Conservation (phyloP, 2,888 invertebrate genomes). For the Noctua janthina region DNA sequence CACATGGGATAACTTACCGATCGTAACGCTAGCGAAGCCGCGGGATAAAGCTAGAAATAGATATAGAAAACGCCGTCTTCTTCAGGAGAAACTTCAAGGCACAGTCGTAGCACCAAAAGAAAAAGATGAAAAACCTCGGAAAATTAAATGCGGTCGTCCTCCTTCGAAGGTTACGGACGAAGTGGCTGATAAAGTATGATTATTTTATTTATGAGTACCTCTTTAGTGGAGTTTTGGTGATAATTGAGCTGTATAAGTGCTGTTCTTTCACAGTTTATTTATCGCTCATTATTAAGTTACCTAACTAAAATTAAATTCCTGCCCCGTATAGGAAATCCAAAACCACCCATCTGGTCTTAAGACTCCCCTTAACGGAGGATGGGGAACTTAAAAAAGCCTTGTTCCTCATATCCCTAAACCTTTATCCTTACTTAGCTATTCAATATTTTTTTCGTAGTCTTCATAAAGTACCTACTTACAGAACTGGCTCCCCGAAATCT, state of each 20-base stretch:
- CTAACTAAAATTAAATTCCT: not conserved
- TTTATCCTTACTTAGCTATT: not conserved
- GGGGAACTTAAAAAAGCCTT: not conserved
- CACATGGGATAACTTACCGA: not conserved
- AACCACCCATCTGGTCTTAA: not conserved
- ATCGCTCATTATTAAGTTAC: not conserved
- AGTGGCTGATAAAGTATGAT: conserved; percentile 13
- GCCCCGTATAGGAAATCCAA: not conserved
- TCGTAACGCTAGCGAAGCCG: not conserved
- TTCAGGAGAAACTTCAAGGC: not conserved
- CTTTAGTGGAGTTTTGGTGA: not conserved
- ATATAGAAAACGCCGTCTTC: not conserved
- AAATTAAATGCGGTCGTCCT: not conserved
- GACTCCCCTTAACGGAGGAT: not conserved
- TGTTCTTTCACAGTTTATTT: not conserved
- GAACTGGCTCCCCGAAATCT: not conserved
- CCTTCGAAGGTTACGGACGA: not conserved
- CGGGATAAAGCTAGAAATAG: not conserved
- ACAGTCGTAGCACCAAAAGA: not conserved
- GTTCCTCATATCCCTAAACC: not conserved
- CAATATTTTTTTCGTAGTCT: not conserved
- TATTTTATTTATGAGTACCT: conserved; percentile 1
- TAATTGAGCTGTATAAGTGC: not conserved
- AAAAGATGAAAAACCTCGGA: not conserved
- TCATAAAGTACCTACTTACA: conserved; percentile 18